These are phyloP conservation scores for Rhinogobio ventralis DNA, from an alignment of 2,797 vertebrate genomes.

Conservation along the genomic window DNA sequence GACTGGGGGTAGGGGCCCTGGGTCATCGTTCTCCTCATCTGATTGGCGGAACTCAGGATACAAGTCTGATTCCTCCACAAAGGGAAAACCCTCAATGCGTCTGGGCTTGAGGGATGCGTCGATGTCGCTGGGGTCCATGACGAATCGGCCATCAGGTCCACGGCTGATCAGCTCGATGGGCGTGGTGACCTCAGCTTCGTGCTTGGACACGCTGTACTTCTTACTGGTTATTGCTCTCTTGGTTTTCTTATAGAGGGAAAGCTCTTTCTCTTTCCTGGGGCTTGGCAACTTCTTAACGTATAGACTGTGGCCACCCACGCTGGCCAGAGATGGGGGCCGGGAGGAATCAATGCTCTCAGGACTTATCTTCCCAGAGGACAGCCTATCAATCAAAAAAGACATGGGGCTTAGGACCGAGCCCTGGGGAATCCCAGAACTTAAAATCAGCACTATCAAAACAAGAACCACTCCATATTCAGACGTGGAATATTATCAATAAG, in stretches of 20 bases:
- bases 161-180: conserved; percentile 99
- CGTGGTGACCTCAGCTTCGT: conserved; percentile 93
- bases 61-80: conserved; percentile 98
- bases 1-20: conserved; percentile 86
- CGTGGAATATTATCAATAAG: not conserved
- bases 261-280: conserved; percentile 89
- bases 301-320: conserved; percentile 86
- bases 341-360: conserved; percentile 91
- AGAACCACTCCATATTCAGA: not conserved
- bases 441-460: not conserved
- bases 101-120: conserved; percentile 84
- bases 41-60: conserved; percentile 99
- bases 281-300: conserved; percentile 93
- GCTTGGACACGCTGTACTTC: conserved; percentile 98
- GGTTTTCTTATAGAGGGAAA: conserved; percentile 98
- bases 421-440: conserved; percentile 6
- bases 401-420: conserved; percentile 23
- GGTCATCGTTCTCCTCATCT: conserved; percentile 97
- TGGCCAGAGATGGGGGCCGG: conserved; percentile 78
- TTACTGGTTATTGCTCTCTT: conserved; percentile 98
- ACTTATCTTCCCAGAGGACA: conserved; percentile 98
- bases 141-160: conserved; percentile 94
- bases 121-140: conserved; percentile 86
- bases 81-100: conserved; percentile 97
- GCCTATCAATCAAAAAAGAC: conserved; percentile 74